Evolutionary conservation across 2,113 vertebrate species (phyloP).

Genomic region (Rhadina sibilatrix): DNA sequence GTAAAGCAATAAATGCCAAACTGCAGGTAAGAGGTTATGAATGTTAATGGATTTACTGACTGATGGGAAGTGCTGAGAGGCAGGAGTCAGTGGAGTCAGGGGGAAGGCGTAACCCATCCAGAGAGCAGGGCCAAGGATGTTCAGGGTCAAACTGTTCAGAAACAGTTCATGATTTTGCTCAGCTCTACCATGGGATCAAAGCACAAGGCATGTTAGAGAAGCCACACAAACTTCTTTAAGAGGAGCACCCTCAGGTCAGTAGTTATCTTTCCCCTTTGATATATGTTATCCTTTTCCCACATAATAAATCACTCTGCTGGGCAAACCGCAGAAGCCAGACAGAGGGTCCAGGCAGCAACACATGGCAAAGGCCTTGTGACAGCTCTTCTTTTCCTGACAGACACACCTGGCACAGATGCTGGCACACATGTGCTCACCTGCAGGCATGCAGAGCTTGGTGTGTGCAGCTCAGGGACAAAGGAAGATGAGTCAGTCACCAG

Average conservation of each 20-base stretch:
- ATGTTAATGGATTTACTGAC: background rate
- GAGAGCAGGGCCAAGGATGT: background rate
- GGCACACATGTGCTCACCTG: background rate
- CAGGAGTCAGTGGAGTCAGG: background rate
- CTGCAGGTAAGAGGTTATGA: background rate
- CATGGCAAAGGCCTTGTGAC: background rate
- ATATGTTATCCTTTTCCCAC: background rate
- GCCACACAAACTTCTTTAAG: background rate
- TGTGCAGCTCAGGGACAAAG: background rate
- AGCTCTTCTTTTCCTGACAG: background rate
- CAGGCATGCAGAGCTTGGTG: rapidly evolving
- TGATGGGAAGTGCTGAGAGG: background rate
- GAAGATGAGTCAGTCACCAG: background rate
- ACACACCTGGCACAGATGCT: background rate
- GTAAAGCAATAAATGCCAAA: background rate
- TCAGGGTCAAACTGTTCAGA: background rate
- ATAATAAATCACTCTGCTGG: background rate
- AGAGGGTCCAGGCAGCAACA: background rate
- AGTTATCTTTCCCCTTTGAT: background rate
- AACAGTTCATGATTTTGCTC: background rate
- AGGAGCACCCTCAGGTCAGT: background rate
- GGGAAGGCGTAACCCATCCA: background rate
- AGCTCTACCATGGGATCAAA: background rate
- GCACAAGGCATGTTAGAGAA: background rate
- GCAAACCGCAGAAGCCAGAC: background rate